Evolutionary conservation across 2,888 invertebrate genomes (phyloP).

Genomic region (Lepidochitona cinerea): DNA sequence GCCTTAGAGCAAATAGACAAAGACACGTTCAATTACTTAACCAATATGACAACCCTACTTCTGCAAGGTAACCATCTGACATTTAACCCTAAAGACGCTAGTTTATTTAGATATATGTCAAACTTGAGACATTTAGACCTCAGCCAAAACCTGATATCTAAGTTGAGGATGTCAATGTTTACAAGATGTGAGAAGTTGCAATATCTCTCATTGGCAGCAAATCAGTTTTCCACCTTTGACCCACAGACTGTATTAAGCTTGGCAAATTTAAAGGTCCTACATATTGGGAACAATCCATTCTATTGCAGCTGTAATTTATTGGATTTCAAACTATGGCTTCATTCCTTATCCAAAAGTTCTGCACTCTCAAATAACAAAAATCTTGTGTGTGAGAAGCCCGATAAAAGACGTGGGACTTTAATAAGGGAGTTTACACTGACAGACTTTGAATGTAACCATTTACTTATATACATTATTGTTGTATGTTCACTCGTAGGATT

Average conservation of each 20-base stretch:
- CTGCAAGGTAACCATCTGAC: constrained; percentile 42
- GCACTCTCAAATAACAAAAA: constrained; percentile 35
- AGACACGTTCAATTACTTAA: constrained; percentile 43
- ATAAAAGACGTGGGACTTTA: constrained; percentile 37
- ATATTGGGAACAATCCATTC: constrained; percentile 57
- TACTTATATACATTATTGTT: constrained; percentile 46
- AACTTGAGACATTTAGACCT: constrained; percentile 43
- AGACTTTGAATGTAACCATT: constrained; percentile 53
- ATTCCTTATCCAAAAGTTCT: constrained; percentile 31
- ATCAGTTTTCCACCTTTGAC: constrained; percentile 39
- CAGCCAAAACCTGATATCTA: constrained; percentile 47
- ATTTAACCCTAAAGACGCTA: constrained; percentile 12
- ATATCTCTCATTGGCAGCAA: constrained; percentile 40
- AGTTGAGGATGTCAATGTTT: constrained; percentile 39
- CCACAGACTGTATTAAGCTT: constrained; percentile 42
- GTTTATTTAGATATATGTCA: constrained; percentile 36
- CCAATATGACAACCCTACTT: constrained; percentile 39
- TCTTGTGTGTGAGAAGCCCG: constrained; percentile 52
- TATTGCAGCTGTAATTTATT: constrained; percentile 57
- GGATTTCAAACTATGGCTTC: constrained; percentile 53
- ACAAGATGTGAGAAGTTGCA: constrained; percentile 36
- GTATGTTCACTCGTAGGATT: constrained; percentile 43
- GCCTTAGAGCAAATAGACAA: constrained; percentile 37
- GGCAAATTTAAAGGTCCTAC: constrained; percentile 41
- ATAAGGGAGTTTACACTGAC: constrained; percentile 45